A percentile compares a stretch with the other conserved stretches of the same genome.
These are phyloP conservation scores for Atherinosoma microstoma DNA, from an alignment of 2,797 vertebrate species.

Conservation along the genomic window DNA sequence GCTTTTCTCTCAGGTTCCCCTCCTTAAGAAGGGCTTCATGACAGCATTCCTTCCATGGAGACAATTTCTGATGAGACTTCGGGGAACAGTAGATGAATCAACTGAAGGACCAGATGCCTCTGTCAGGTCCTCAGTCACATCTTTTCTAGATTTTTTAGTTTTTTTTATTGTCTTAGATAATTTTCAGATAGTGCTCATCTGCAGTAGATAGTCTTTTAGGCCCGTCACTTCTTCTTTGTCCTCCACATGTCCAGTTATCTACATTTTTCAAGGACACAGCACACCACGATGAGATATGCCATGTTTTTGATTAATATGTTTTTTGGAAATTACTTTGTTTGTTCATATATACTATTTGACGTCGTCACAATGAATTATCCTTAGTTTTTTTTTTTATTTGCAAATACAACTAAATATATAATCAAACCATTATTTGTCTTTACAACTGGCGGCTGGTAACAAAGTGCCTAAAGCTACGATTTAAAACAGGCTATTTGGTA, in stretches of 20 bases:
- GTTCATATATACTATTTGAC: not conserved
- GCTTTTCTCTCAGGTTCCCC: not conserved
- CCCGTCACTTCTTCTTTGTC: too few relatives aligned
- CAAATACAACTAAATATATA: not conserved
- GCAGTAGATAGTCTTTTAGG: too few relatives aligned
- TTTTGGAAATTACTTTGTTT: not conserved
- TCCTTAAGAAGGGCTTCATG: not conserved
- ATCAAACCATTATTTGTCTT: not conserved
- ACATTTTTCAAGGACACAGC: too few relatives aligned
- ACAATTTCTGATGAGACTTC: not conserved
- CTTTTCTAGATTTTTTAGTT: not conserved
- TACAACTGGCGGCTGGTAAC: not conserved
- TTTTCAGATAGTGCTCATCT: too few relatives aligned
- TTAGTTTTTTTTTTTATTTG: not conserved
- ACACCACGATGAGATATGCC: not conserved
- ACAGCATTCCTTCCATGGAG: not conserved
- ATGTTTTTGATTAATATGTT: not conserved
- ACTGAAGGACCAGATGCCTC: not conserved
- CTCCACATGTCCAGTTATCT: not conserved
- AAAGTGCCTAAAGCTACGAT: not conserved
- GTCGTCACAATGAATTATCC: too few relatives aligned
- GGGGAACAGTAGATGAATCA: not conserved
- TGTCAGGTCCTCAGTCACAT: not conserved
- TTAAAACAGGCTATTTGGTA: not conserved
- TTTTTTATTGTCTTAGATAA: not conserved